Percentiles rank a stretch among this genome's conserved stretches.
Conservation (phyloP, 1,140 invertebrate species). For the Dermatophagoides farinae region DNA sequence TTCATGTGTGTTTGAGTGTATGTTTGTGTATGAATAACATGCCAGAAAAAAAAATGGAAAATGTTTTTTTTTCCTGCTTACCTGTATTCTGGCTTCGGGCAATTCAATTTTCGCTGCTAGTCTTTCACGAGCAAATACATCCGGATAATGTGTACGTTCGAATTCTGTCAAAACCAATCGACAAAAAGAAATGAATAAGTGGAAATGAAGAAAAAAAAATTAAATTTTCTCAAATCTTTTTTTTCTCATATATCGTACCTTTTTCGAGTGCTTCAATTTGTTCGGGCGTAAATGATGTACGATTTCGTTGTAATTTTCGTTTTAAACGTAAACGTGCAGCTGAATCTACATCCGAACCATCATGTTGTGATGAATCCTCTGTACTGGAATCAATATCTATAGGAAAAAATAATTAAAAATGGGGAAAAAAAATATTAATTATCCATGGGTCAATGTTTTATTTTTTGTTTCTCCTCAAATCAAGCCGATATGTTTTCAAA, state of each 20-base stretch:
- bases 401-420: background rate
- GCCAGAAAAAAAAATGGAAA: no score
- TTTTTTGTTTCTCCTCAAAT: no score
- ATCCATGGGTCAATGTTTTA: background rate
- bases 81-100: slow-evolving; percentile 97
- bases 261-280: slow-evolving; percentile 98
- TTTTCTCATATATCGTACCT: slow-evolving; percentile 39
- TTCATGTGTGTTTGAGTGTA: no score
- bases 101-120: slow-evolving; percentile 94
- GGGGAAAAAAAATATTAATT: background rate
- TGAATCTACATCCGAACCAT: slow-evolving; percentile 56
- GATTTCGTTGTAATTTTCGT: slow-evolving; percentile 88
- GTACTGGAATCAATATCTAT: slow-evolving; percentile 5
- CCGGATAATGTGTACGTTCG: slow-evolving; percentile 95
- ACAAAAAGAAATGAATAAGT: background rate
- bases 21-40: no score
- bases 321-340: slow-evolving; percentile 76
- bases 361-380: slow-evolving; percentile 22
- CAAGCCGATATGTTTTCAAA: no score
- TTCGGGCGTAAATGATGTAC: slow-evolving; percentile 97
- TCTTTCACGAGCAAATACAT: slow-evolving; percentile 90
- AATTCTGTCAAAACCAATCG: slow-evolving; percentile 45
- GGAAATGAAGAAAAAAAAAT: slow-evolving; percentile 15
- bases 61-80: slow-evolving; percentile 23
- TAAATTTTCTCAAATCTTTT: background rate